Evolutionary conservation across 2,888 invertebrate genomes (phyloP).

Genomic region (Eumerus sabulonum): DNA sequence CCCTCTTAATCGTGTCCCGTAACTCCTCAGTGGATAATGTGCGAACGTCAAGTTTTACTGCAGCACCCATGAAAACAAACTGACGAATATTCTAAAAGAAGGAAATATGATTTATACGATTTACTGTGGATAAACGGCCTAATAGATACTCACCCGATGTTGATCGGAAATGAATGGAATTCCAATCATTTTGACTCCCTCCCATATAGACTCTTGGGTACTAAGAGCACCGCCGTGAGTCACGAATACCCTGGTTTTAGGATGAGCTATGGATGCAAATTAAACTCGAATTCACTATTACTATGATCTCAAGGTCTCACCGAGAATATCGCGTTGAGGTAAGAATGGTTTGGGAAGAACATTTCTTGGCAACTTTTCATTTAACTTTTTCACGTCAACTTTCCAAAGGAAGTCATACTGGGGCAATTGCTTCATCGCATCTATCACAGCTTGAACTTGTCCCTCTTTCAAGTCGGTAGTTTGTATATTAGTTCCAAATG

Average conservation of each 20-base stretch:
- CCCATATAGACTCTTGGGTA: constrained; percentile 73
- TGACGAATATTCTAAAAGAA: constrained; percentile 51
- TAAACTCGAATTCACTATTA: neutral
- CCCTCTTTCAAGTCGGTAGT: constrained; percentile 58
- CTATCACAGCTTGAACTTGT: constrained; percentile 56
- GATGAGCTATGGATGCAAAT: constrained; percentile 67
- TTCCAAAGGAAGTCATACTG: constrained; percentile 78
- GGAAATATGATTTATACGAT: no score
- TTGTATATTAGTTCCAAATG: constrained; percentile 74
- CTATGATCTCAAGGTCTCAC: neutral
- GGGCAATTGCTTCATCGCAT: constrained; percentile 70
- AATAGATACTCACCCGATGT: constrained; percentile 65
- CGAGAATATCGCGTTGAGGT: constrained; percentile 70
- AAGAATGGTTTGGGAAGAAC: constrained; percentile 55
- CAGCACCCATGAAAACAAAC: constrained; percentile 61
- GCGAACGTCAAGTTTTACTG: constrained; percentile 64
- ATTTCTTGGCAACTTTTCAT: constrained; percentile 70
- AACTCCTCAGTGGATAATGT: constrained; percentile 64
- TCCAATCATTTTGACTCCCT: constrained; percentile 75
- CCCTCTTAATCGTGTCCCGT: constrained; percentile 52
- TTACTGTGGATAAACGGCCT: no score
- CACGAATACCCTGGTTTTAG: constrained; percentile 73
- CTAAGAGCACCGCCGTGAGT: constrained; percentile 75
- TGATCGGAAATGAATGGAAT: constrained; percentile 75
- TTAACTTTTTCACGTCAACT: constrained; percentile 67